These are phyloP conservation scores for Campoletis raptor DNA, from an alignment of 2,888 invertebrate species.

Conservation along the genomic window DNA sequence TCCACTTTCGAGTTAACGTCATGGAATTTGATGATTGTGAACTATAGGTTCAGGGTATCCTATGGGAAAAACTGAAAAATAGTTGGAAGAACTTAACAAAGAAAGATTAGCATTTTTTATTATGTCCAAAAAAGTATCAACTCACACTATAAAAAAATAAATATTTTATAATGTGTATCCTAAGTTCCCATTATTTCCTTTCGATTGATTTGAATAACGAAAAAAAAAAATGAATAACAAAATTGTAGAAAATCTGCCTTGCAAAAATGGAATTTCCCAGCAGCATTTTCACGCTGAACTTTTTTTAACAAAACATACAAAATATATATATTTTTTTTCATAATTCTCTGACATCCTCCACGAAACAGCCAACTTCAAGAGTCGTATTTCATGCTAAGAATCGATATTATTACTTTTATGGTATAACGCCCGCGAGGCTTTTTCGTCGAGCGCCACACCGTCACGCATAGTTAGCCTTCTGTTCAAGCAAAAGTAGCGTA, in stretches of 20 bases:
- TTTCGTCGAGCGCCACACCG: conserved; percentile 66
- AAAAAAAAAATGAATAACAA: too few species aligned
- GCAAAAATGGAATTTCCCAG: neutral
- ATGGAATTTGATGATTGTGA: conserved; percentile 53
- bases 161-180: too few species aligned
- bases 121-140: neutral
- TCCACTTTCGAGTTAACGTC: conserved; percentile 49
- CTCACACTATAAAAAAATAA: too few species aligned
- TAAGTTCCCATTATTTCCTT: neutral
- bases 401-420: conserved; percentile 59
- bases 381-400: conserved; percentile 52
- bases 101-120: too few species aligned
- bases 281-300: neutral
- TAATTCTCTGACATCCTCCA: neutral
- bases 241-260: neutral
- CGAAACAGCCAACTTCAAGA: conserved; percentile 4
- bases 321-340: neutral
- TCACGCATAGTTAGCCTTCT: conserved; percentile 67
- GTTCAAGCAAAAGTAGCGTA: conserved; percentile 41
- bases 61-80: conserved; percentile 27
- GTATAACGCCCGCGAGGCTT: conserved; percentile 62
- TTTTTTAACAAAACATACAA: conserved; percentile 1
- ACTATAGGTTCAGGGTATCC: neutral
- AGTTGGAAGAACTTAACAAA: neutral
- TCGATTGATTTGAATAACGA: too few species aligned